Conservation (phyloP, 2,888 invertebrate genomes). For the Platycheirus albimanus region DNA sequence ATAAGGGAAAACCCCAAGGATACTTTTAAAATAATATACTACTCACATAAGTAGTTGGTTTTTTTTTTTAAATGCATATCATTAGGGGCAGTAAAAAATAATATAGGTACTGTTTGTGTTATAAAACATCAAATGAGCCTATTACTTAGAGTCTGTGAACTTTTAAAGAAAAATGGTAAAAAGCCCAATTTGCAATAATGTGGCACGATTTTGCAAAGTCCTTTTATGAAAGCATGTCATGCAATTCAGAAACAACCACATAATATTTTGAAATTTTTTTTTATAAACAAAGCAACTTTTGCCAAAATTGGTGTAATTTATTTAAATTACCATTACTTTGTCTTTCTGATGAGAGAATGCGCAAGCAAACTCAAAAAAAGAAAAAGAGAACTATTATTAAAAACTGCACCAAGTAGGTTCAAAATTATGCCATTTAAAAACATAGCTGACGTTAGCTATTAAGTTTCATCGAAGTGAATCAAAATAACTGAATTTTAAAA, state of each 20-base stretch:
- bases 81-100: constrained; percentile 15
- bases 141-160: neutral
- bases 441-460: no score
- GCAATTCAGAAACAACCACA: neutral
- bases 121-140: neutral
- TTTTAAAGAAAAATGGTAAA: constrained; percentile 12
- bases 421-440: no score
- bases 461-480: no score
- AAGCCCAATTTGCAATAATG: constrained; percentile 13
- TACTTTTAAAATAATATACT: constrained; percentile 18
- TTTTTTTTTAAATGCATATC: constrained; percentile 31
- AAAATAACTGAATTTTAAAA: no score
- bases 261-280: no score
- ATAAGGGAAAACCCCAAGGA: constrained; percentile 41
- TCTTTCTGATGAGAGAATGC: no score
- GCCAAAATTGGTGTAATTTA: no score
- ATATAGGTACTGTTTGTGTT: neutral
- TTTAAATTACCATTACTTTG: no score
- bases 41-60: neutral
- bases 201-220: constrained; percentile 13
- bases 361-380: no score
- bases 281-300: no score
- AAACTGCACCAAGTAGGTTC: no score
- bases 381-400: no score
- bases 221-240: constrained; percentile 9